Conservation (phyloP, 2,888 invertebrate species). For the Limnephilus marmoratus region DNA sequence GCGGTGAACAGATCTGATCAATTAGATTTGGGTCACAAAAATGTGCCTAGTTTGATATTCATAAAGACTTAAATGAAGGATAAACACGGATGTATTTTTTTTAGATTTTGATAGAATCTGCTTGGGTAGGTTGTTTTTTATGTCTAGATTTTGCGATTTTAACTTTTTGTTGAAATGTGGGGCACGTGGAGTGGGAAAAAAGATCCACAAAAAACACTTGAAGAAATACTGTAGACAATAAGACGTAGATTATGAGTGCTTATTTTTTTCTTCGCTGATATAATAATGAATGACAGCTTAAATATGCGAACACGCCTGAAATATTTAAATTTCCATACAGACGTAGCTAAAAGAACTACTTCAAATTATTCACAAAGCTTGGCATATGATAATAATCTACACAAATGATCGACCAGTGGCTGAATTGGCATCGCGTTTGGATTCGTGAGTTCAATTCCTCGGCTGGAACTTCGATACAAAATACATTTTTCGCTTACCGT, state of each 20-base stretch:
- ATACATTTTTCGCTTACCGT: no score
- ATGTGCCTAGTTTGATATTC: neutral
- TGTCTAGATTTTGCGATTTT: neutral
- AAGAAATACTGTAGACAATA: neutral
- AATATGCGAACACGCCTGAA: neutral
- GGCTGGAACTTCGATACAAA: no score
- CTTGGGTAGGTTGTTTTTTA: no score
- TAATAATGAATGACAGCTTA: neutral
- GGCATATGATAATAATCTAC: neutral
- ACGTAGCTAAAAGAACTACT: neutral
- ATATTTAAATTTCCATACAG: neutral
- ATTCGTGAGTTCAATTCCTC: no score
- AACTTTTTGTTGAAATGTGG: neutral
- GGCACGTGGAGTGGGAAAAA: neutral
- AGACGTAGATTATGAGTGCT: neutral
- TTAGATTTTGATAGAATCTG: no score
- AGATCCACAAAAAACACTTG: neutral
- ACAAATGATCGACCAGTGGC: neutral
- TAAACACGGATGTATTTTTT: no score
- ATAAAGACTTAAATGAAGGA: no score
- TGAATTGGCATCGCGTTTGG: no score
- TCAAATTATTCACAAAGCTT: neutral
- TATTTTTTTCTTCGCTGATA: neutral
- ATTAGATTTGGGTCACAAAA: neutral
- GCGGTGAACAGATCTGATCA: neutral